Conservation (phyloP, 2,113 vertebrate genomes). For the Cephalophus harveyi region DNA sequence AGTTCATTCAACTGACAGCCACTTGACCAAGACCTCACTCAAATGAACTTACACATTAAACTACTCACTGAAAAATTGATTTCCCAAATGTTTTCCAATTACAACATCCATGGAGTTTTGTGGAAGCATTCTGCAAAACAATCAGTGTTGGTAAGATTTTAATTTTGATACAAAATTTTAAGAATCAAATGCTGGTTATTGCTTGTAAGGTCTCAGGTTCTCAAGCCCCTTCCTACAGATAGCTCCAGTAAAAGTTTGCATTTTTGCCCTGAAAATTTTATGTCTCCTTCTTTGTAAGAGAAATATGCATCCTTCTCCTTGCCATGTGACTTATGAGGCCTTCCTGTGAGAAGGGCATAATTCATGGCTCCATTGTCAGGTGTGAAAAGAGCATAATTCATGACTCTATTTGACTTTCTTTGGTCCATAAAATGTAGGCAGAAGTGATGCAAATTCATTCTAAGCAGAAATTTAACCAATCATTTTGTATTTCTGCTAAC, state of each 20-base stretch:
- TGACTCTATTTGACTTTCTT: not conserved
- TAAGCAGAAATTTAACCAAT: not conserved
- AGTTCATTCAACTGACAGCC: conserved; percentile 67
- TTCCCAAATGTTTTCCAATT: conserved; percentile 69
- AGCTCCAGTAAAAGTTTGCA: not conserved
- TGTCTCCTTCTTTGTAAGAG: not conserved
- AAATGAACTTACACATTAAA: conserved; percentile 73
- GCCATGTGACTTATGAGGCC: not conserved
- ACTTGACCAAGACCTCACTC: conserved; percentile 73
- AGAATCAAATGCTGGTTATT: not conserved
- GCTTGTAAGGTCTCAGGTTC: not conserved
- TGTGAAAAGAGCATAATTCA: not conserved
- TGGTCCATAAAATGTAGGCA: not conserved
- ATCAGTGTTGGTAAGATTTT: conserved; percentile 23
- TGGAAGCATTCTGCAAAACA: conserved; percentile 35
- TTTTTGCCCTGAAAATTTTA: not conserved
- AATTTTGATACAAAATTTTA: conserved; percentile 2
- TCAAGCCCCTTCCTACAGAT: not conserved
- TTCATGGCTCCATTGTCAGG: not conserved
- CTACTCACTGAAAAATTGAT: conserved; percentile 73
- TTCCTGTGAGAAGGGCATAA: not conserved
- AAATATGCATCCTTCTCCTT: not conserved
- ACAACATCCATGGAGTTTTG: conserved; percentile 38
- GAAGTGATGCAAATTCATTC: not conserved
- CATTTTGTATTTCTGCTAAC: not conserved